Evolutionary conservation across 2,797 vertebrate genomes (phyloP).

Genomic region (Florisuga fusca): DNA sequence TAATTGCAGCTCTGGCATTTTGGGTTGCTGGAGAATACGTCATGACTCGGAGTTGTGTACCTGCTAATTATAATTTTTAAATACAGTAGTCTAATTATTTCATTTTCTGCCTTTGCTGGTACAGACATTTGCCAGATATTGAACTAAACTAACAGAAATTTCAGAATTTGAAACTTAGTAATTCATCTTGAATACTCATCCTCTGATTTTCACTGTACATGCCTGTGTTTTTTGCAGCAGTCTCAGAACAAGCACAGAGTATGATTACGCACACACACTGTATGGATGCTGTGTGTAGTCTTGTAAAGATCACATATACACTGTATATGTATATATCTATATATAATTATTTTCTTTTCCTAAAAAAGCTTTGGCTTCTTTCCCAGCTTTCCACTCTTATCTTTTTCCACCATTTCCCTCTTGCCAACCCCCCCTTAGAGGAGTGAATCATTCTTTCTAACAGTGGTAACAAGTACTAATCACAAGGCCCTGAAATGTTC

Average conservation of each 20-base stretch:
- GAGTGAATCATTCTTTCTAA: conserved; percentile 32
- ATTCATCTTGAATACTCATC: not conserved
- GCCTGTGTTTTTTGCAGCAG: not conserved
- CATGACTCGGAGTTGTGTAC: not conserved
- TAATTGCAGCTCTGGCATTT: not conserved
- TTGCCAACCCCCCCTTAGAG: not conserved
- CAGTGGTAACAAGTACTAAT: not conserved
- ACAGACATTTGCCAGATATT: not conserved
- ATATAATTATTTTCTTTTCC: not conserved
- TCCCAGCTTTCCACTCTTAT: not conserved
- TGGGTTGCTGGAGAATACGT: not conserved
- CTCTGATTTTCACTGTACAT: not conserved
- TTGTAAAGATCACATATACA: not conserved
- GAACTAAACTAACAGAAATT: not conserved
- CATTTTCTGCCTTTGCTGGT: not conserved
- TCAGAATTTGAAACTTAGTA: not conserved
- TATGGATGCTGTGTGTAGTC: not conserved
- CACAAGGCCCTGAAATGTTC: conserved; percentile 3
- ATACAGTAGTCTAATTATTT: not conserved
- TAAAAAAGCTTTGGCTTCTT: not conserved
- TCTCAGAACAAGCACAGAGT: not conserved
- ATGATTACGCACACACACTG: not conserved
- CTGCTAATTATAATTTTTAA: not conserved
- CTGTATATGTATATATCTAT: not conserved
- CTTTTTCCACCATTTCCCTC: not conserved